Evolutionary conservation across 1,140 invertebrate species (phyloP).

Genomic region (Penaeus japonicus): DNA sequence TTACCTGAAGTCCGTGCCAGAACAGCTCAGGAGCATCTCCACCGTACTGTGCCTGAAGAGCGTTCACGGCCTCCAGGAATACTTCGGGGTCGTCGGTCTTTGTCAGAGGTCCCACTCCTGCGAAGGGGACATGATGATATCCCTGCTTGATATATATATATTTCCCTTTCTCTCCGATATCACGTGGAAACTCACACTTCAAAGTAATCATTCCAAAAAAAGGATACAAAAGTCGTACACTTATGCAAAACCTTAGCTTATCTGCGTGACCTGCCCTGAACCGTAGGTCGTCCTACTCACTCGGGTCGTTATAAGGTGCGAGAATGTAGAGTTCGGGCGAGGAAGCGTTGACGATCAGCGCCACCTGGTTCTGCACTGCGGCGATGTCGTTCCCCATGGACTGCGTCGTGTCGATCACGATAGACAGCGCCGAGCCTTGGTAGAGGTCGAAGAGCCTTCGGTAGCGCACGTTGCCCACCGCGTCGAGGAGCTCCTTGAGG

Average conservation of each 20-base stretch:
- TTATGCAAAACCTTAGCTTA: too few relatives aligned
- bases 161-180: too few relatives aligned
- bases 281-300: not conserved
- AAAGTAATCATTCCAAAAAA: too few relatives aligned
- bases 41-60: not conserved
- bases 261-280: not conserved
- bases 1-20: conserved; percentile 26
- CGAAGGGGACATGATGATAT: not conserved
- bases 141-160: too few relatives aligned
- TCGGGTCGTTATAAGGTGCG: not conserved
- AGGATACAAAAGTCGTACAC: too few relatives aligned
- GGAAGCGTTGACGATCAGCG: not conserved
- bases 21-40: conserved; percentile 2
- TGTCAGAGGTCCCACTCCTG: conserved; percentile 4
- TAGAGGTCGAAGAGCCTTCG: not conserved
- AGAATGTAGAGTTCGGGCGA: not conserved
- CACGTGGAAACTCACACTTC: too few relatives aligned
- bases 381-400: not conserved
- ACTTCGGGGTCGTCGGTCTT: conserved; percentile 22
- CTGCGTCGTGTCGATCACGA: not conserved
- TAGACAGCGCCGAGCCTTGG: not conserved
- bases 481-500: not conserved
- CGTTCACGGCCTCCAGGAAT: conserved; percentile 11
- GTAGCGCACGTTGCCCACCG: not conserved
- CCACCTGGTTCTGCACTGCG: not conserved